These are phyloP conservation scores for Channa maculata DNA, from an alignment of 2,113 vertebrate species.

Conservation along the genomic window DNA sequence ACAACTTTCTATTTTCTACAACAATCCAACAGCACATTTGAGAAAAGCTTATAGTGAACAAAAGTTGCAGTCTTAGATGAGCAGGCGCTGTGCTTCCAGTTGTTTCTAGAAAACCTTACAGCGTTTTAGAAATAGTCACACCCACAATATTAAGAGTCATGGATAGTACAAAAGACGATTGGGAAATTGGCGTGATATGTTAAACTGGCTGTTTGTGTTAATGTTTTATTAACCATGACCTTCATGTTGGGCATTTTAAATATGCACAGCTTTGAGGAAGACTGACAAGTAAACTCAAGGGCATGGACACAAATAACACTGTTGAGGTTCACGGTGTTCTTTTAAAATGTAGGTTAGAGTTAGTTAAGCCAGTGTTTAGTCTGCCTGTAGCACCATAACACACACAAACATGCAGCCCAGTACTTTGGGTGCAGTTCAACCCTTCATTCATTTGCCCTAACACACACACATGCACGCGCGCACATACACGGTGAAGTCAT, in stretches of 20 bases:
- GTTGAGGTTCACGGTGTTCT: not conserved
- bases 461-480: not conserved
- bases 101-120: too few species aligned
- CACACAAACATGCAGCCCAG: not conserved
- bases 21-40: too few species aligned
- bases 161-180: not conserved
- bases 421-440: too few species aligned
- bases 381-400: constrained; percentile 28
- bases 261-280: not conserved
- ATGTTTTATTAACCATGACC: constrained; percentile 3
- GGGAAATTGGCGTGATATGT: not conserved
- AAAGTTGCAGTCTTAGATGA: too few species aligned
- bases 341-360: constrained; percentile 26
- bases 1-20: too few species aligned
- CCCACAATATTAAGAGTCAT: too few species aligned
- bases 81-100: too few species aligned
- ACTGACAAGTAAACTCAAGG: not conserved
- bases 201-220: not conserved
- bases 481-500: constrained; percentile 54
- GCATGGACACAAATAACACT: not conserved
- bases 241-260: not conserved
- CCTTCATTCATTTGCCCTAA: too few species aligned
- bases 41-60: too few species aligned
- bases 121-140: too few species aligned
- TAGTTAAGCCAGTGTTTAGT: constrained; percentile 50